A percentile compares a stretch with the other conserved stretches of the same genome.
These are phyloP conservation scores for Crenuchus spilurus DNA, from an alignment of 2,797 vertebrate species.

Conservation along the genomic window DNA sequence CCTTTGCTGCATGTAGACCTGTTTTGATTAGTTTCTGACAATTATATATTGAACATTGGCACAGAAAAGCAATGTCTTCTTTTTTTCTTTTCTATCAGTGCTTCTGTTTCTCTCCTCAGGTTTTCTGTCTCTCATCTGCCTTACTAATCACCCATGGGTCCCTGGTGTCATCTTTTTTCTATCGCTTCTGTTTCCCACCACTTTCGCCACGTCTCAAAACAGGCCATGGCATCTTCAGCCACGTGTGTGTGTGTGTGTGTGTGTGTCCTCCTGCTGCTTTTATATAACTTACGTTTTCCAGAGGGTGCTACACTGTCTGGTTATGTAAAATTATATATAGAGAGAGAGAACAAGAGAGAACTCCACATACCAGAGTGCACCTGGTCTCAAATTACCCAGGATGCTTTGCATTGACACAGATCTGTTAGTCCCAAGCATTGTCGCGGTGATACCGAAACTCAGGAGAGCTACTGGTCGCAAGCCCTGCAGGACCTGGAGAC, in stretches of 20 bases:
- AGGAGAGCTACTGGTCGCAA: slow-evolving; percentile 96
- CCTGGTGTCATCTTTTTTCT: slow-evolving; percentile 73
- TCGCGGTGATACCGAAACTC: slow-evolving; percentile 84
- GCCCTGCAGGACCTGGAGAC: slow-evolving; percentile 98
- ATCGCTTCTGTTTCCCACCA: slow-evolving; percentile 79
- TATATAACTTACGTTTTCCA: slow-evolving; percentile 8
- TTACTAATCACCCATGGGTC: slow-evolving; percentile 90
- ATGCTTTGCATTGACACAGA: slow-evolving; percentile 92
- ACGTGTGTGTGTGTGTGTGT: slow-evolving; percentile 29
- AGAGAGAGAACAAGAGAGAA: slow-evolving; percentile 53
- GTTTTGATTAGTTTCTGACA: slow-evolving; percentile 19
- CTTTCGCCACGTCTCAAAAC: slow-evolving; percentile 66
- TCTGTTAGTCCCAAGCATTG: slow-evolving; percentile 87
- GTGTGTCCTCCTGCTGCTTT: not conserved
- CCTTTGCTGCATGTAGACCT: not conserved
- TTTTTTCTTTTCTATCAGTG: slow-evolving; percentile 86
- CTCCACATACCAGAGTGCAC: slow-evolving; percentile 46
- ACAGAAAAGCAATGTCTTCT: slow-evolving; percentile 60
- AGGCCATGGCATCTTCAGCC: slow-evolving; percentile 73
- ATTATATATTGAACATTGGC: no score
- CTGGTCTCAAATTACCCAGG: slow-evolving; percentile 75
- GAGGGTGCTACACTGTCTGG: not conserved
- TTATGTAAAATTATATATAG: slow-evolving; percentile 39
- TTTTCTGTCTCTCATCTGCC: slow-evolving; percentile 95
- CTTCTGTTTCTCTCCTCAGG: slow-evolving; percentile 90